A percentile compares a stretch with the other conserved stretches of the same genome.
phyloP scores from a whole-genome alignment of 2,113 vertebrate genomes.

The Chiloscyllium plagiosum region DNA sequence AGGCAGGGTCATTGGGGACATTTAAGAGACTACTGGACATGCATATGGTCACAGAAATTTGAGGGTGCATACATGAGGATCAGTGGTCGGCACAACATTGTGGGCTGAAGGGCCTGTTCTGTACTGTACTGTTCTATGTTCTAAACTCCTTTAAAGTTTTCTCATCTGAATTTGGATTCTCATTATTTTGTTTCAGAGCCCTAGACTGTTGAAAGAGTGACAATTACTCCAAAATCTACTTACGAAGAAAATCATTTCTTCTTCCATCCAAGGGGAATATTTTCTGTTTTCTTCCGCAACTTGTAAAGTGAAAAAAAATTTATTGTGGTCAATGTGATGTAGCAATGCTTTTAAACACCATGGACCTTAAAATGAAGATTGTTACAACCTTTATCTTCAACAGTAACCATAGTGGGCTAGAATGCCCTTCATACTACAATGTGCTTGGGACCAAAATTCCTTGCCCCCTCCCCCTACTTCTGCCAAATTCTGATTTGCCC shows the following conservation, averaged over 20 bases:
- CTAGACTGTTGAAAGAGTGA: background rate
- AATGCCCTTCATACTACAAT: background rate
- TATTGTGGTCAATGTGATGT: background rate
- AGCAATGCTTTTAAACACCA: background rate
- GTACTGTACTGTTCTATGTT: too few species aligned
- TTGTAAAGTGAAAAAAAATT: background rate
- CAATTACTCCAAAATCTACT: background rate
- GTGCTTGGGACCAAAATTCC: background rate
- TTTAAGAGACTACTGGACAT: too few species aligned
- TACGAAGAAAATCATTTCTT: conserved; percentile 5
- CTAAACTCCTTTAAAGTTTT: background rate
- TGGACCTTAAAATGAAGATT: background rate
- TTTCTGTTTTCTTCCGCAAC: conserved; percentile 29
- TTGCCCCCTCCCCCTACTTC: background rate
- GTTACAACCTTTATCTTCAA: background rate
- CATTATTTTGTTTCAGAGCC: background rate
- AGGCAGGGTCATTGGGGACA: too few species aligned
- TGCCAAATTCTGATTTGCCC: background rate
- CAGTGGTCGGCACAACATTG: too few species aligned
- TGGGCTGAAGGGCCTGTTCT: too few species aligned
- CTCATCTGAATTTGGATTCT: background rate
- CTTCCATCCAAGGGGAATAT: conserved; percentile 23
- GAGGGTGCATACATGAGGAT: too few species aligned
- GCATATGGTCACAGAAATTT: too few species aligned
- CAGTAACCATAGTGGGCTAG: background rate